Base-by-base conservation (phyloP, 2,888 invertebrate genomes). In the Neoitamus cyanurus region DNA sequence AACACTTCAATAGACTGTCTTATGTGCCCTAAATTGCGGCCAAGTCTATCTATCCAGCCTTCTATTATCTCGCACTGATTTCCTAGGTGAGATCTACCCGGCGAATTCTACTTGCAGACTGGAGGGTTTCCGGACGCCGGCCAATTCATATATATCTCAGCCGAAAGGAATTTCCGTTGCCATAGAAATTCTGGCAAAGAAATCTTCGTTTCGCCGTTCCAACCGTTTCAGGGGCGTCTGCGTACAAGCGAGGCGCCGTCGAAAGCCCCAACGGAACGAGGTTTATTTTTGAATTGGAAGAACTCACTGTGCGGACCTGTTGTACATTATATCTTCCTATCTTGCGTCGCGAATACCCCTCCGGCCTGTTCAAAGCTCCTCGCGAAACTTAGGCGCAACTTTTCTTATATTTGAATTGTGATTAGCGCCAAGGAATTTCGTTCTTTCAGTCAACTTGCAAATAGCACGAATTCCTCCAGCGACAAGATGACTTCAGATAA, bases 41-140 rank as follows among this genome's bases (percentile, higher is more conserved):
- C 9, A 36, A 34, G 25, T 34, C 58, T 58, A 7, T 37, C 4
- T 30, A 25, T 73, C 70, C 36, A n/a, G 73, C 73, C 73, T 73
- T 73, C 11, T 20, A 73, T 78, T 78, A 78, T 78, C 78, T 78
- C 78, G 78, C 46, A 46, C 78, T 78, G 48, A 30, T 46, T 30
- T 46, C n/a, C 3, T 78, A 78, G 78, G 72, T 73, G 85, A 85
- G 83, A 85, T 85, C 84, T 85, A 85, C 85, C 85, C 83, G 83
- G 83, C 84, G 85, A 85, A 85, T 80, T 84, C 85, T 85, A 83
- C 77, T 85, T 85, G 69, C 83, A 72, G 85, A 85, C 85, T 85
- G 85, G 84, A 84, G 58, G 46, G 68, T 46, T 83, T 70, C 20
- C 78, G 46, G 37, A 83, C 58, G 69, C 85, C 84, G 85, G 82